phyloP scores from a whole-genome alignment of 2,113 vertebrate species.

The Merops nubicus region DNA sequence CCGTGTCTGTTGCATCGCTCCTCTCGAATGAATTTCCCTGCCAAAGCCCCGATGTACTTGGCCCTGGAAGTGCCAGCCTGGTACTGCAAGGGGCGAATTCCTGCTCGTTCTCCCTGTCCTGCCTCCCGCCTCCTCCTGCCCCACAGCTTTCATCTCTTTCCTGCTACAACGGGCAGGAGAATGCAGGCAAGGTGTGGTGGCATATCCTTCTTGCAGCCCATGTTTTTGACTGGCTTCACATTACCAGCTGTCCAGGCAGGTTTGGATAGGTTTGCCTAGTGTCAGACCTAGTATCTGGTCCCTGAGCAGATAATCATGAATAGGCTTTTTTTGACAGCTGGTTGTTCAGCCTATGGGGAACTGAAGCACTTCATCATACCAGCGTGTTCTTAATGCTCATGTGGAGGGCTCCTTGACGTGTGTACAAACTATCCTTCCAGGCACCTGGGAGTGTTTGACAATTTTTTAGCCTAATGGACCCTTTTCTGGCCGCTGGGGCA shows the following conservation, averaged over 20 bases:
- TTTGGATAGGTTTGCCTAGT: background rate
- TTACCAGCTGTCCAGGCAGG: background rate
- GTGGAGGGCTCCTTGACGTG: background rate
- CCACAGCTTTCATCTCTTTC: background rate
- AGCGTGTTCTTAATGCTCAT: background rate
- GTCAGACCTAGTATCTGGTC: background rate
- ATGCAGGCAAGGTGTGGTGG: background rate
- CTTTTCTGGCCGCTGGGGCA: background rate
- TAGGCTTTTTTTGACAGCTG: background rate
- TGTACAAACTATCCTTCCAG: background rate
- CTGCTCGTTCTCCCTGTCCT: background rate
- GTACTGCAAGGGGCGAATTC: background rate
- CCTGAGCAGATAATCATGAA: background rate
- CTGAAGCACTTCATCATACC: background rate
- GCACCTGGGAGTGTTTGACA: background rate
- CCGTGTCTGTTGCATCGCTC: background rate
- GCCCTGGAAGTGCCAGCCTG: slow-evolving; percentile 3
- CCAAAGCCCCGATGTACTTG: background rate
- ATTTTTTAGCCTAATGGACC: background rate
- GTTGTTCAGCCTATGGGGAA: background rate
- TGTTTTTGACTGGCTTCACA: background rate
- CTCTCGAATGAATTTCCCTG: background rate
- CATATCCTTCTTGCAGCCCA: background rate
- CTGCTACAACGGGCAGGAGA: fast-evolving
- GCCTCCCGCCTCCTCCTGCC: background rate